These are phyloP conservation scores for Monochamus saltuarius DNA, from an alignment of 1,140 invertebrate genomes.

Conservation along the genomic window DNA sequence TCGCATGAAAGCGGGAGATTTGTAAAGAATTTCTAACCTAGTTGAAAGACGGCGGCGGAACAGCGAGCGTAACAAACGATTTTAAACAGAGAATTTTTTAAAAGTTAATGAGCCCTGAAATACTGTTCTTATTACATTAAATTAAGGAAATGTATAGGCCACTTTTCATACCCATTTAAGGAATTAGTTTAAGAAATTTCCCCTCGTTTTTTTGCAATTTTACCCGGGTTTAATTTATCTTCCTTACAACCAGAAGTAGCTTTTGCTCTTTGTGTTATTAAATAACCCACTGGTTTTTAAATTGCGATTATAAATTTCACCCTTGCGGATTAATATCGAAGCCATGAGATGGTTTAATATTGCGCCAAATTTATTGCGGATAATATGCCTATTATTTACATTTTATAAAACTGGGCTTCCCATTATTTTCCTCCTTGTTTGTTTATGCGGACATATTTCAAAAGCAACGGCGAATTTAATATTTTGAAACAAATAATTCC, in stretches of 20 bases:
- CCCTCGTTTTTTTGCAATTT: neutral
- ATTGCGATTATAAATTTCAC: too few species aligned
- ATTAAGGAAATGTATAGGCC: slow-evolving; percentile 18
- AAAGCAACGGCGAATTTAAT: too few species aligned
- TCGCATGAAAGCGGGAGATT: slow-evolving; percentile 30
- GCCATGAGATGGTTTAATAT: too few species aligned
- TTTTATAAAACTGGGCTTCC: too few species aligned
- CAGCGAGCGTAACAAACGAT: slow-evolving; percentile 33
- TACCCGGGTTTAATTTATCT: neutral
- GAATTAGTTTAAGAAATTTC: slow-evolving; percentile 10
- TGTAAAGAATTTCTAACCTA: slow-evolving; percentile 29
- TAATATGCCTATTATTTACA: too few species aligned
- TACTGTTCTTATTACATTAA: slow-evolving; percentile 29
- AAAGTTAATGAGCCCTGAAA: slow-evolving; percentile 33
- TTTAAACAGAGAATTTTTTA: slow-evolving; percentile 29
- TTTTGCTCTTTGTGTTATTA: too few species aligned
- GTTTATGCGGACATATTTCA: too few species aligned
- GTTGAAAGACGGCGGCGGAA: slow-evolving; percentile 26
- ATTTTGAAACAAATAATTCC: neutral
- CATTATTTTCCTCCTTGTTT: too few species aligned
- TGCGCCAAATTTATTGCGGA: too few species aligned
- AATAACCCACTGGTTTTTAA: too few species aligned
- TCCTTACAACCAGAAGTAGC: too few species aligned
- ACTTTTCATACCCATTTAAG: slow-evolving; percentile 8
- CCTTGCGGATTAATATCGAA: too few species aligned